Conservation (phyloP, 2,113 vertebrate species). For the Leuciscus idus region DNA sequence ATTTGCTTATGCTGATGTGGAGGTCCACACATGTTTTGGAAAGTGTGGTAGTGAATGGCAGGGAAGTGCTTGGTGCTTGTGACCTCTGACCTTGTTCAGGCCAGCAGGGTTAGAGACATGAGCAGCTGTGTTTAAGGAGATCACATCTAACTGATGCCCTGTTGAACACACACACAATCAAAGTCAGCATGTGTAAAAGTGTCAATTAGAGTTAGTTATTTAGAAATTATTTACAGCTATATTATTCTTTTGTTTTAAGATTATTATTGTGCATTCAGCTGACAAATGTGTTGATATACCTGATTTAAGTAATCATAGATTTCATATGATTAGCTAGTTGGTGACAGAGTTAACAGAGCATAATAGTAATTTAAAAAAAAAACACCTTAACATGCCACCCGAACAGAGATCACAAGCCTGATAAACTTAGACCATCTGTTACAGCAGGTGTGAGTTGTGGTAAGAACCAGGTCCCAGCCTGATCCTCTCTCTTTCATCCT, state of each 20-base stretch:
- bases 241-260: background rate
- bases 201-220: too few relatives aligned
- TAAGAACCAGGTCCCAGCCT: background rate
- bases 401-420: background rate
- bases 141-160: too few relatives aligned
- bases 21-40: too few relatives aligned
- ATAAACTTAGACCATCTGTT: constrained; percentile 33
- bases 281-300: background rate
- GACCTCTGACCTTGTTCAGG: too few relatives aligned
- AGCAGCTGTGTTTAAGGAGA: too few relatives aligned
- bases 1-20: too few relatives aligned
- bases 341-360: constrained; percentile 5
- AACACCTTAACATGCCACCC: background rate
- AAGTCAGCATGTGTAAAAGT: too few relatives aligned
- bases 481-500: constrained; percentile 4
- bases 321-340: background rate
- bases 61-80: too few relatives aligned
- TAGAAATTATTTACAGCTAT: background rate
- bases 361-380: background rate
- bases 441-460: background rate
- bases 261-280: background rate
- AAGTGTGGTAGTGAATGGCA: too few relatives aligned
- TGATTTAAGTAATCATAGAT: background rate
- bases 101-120: too few relatives aligned
- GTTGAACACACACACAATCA: too few relatives aligned